phyloP scores from a whole-genome alignment of 2,888 invertebrate species.

The Rhyacophila evoluta region DNA sequence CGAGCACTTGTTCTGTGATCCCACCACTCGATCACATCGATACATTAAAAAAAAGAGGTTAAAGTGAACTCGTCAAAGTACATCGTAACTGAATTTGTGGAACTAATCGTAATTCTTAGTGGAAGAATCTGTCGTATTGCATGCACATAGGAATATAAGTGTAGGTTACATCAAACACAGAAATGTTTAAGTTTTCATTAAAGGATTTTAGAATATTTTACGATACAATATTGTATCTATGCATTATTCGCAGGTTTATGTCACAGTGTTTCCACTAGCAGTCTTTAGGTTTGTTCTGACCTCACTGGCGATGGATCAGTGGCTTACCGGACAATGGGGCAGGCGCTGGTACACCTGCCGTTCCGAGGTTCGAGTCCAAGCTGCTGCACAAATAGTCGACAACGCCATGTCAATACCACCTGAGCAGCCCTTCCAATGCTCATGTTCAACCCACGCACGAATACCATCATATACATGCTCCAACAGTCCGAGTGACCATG shows the following conservation, averaged over 20 bases:
- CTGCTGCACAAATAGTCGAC: conserved; percentile 33
- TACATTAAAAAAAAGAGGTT: neutral
- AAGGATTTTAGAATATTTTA: conserved; percentile 48
- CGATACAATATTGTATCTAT: conserved; percentile 33
- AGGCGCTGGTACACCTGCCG: conserved; percentile 50
- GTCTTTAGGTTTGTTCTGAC: conserved; percentile 42
- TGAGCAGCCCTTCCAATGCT: conserved; percentile 46
- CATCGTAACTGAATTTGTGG: neutral
- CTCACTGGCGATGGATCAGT: conserved; percentile 20
- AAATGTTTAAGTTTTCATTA: conserved; percentile 42
- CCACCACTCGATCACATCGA: neutral
- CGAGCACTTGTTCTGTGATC: neutral
- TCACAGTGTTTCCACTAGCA: conserved; percentile 46
- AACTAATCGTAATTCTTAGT: neutral
- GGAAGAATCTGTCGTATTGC: conserved; percentile 28
- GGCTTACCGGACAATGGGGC: conserved; percentile 21
- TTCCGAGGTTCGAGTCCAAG: conserved; percentile 48
- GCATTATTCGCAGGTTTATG: conserved; percentile 41
- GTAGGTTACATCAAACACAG: conserved; percentile 39
- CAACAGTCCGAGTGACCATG: neutral
- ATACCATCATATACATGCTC: neutral
- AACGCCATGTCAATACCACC: conserved; percentile 16
- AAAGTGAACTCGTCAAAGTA: neutral
- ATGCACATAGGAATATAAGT: conserved; percentile 28
- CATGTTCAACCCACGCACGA: conserved; percentile 20